Evolutionary conservation across 2,113 vertebrate species (phyloP), one percentile per base, ranked within the genome.

Genomic region (Eulemur rufifrons): DNA sequence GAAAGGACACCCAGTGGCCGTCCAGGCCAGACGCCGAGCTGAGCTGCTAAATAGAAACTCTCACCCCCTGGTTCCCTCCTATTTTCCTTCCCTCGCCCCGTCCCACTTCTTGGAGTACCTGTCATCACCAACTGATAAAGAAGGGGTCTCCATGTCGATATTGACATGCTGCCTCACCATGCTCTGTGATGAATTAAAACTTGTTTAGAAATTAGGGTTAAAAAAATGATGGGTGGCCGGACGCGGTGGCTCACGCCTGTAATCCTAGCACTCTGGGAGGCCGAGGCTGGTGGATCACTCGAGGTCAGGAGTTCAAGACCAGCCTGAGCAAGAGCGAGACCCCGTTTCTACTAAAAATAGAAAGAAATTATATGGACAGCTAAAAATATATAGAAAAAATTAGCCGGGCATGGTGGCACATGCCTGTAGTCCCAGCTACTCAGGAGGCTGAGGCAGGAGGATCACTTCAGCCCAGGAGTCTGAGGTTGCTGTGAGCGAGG

Each of bases 121-220:
- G 85, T 97, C 52, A 63, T 23, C 47, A 45, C 47, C 56, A 64
- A 37, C 14, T 73, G 80, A 61, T n/a, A 54, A 91, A 73, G 34
- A 94, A 94, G 25, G 64, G 61, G 15, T 5, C 9, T 64, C n/a
- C 10, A 71, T 8, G 25, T 68, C 66, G n/a, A 66, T 64, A 29
- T 23, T 86, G 54, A 76, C 11, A n/a, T 25, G n/a, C 42, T 34
- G 9, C 13, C 42, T 91, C 85, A 95, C 7, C 80, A 64, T 54
- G 32, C 29, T 71, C 21, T 84, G 37, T 47, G 56, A 34, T 71
- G 78, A 91, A 47, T 83, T 73, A 82, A 85, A 94, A 77, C 37
- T 47, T 76, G 32, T 63, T 74, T 89, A 47, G 11, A 91, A 93
- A 74, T 6, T 4, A 3, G 0, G 34, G 77, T 66, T 42, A 88